Evolutionary conservation across 2,113 vertebrate genomes (phyloP).

Genomic region (Rhineura floridana): DNA sequence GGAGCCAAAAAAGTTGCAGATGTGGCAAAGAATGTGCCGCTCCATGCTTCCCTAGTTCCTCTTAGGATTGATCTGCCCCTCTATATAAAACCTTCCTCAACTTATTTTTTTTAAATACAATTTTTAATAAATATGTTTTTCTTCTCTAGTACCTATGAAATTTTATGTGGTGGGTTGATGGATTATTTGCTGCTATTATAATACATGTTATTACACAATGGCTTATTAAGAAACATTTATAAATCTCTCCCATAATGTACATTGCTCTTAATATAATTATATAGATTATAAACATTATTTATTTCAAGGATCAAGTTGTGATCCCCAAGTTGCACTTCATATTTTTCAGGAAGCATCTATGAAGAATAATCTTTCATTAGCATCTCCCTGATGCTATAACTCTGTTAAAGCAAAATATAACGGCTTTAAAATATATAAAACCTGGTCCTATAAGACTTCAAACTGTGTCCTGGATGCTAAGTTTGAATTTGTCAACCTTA

Average conservation of each 20-base stretch:
- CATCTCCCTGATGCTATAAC: background rate
- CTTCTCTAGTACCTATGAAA: background rate
- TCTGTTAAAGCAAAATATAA: background rate
- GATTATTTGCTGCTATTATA: background rate
- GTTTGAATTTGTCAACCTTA: background rate
- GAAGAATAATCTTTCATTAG: accelerated
- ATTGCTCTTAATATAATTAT: background rate
- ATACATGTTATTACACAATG: background rate
- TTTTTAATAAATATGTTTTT: no score
- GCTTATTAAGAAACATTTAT: background rate
- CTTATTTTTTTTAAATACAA: no score
- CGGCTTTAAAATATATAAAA: background rate
- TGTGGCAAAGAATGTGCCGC: no score
- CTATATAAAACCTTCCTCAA: no score
- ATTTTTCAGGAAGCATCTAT: conserved; percentile 21
- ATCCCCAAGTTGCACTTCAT: background rate
- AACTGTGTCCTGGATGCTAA: background rate
- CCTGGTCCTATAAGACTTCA: no score
- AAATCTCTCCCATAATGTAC: background rate
- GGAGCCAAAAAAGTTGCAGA: no score
- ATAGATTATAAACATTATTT: conserved; percentile 2
- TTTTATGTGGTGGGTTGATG: background rate
- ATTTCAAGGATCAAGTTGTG: conserved; percentile 7
- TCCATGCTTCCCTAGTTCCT: no score
- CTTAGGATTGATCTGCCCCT: no score